phyloP scores from a whole-genome alignment of 2,888 invertebrate genomes.

The Lasius fuliginosus region DNA sequence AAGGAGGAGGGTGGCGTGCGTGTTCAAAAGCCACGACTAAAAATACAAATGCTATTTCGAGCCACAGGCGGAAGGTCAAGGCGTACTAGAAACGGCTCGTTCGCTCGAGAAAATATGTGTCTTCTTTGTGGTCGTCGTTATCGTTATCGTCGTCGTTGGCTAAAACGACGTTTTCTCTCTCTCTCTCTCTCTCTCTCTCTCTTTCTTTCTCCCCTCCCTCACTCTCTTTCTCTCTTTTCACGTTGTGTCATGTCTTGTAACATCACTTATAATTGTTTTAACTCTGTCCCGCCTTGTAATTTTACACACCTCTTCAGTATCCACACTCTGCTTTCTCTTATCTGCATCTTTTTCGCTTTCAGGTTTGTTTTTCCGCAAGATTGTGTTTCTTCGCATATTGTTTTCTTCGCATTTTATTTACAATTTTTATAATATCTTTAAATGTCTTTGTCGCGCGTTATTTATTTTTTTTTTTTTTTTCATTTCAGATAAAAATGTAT shows the following conservation, averaged over 20 bases:
- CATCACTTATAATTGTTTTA: conserved; percentile 33
- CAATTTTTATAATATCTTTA: not conserved
- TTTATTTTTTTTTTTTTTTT: not conserved
- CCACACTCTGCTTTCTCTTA: not conserved
- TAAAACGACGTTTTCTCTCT: not conserved
- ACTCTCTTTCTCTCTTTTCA: not conserved
- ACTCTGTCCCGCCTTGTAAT: conserved; percentile 18
- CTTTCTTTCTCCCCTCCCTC: not conserved
- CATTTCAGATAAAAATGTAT: not conserved
- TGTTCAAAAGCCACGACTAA: conserved; percentile 74
- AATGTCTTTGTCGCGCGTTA: not conserved
- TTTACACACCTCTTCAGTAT: conserved; percentile 4
- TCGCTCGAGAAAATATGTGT: conserved; percentile 68
- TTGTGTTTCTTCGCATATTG: not conserved
- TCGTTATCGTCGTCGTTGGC: conserved; percentile 18
- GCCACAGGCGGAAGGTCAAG: conserved; percentile 81
- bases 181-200: too few species aligned
- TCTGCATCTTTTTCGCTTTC: not conserved
- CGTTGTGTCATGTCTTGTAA: not conserved
- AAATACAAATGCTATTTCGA: conserved; percentile 80
- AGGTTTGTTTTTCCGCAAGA: not conserved
- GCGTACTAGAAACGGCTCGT: conserved; percentile 75
- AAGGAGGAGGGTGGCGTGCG: conserved; percentile 60
- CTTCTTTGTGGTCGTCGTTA: conserved; percentile 43
- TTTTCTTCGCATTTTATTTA: too few species aligned